Base-by-base conservation (phyloP, 2,797 vertebrate species). In the Acomys russatus region DNA sequence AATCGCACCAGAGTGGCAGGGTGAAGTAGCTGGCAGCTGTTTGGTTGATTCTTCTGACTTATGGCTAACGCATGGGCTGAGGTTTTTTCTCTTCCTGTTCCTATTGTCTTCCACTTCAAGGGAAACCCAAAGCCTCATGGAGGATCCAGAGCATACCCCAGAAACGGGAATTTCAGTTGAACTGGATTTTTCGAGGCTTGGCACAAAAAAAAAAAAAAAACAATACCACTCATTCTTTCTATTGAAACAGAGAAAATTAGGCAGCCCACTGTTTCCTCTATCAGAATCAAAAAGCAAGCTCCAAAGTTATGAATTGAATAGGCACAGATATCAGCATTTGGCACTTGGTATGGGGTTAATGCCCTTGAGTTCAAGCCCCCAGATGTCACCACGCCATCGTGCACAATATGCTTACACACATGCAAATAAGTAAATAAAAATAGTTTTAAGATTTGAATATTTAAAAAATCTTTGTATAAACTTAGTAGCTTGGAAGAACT, bases 201-300 rank as follows among this genome's bases (percentile, higher is more conserved):
- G n/a, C n/a, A n/a, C n/a, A n/a, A n/a, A n/a, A n/a, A n/a, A n/a
- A n/a, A 54, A 77, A 59, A 95, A 96, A 94, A n/a, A n/a, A n/a
- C n/a, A 95, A 84, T 63, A 88, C 15, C 70, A 56, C 63, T 77
- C 14, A 61, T 92, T 95, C 94, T n/a, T n/a, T n/a, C 90, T 93
- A 79, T 73, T 44, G 22, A 33, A 49, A 84, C 66, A 71, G 70
- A 30, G 61, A n/a, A n/a, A 90, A 33, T 91, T 35, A 30, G 33
- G 8, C 11, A 51, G 23, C 83, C 80, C 95, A 86, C n/a, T 88
- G 70, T 54, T 88, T 78, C 2, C 22, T 4, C 70, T 76, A n/a
- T 90, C 56, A 95, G 88, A 97, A 94, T 96, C 83, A n/a, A n/a
- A 84, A 93, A 92, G 70, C 64, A 10, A 80, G 80, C 44, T 76